Evolutionary conservation across 2,888 invertebrate species (phyloP), one percentile per base, ranked within the genome.

Genomic region (Trachelus troglodyta): DNA sequence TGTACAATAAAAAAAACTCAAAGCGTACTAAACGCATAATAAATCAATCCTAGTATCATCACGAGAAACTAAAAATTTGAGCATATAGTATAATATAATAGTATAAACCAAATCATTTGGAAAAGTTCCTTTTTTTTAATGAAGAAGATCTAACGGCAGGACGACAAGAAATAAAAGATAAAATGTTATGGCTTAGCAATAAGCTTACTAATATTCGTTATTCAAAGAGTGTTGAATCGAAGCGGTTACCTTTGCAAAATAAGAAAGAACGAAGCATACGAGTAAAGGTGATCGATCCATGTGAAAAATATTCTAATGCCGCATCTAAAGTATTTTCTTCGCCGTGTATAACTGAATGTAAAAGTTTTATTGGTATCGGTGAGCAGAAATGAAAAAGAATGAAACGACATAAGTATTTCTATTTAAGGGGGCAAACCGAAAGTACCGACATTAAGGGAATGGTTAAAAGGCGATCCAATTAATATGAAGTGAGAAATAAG

Each of bases 401-500:
- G 1, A 23, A 23, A 23, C 23, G 56, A 56, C 23, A 9, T 56
- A 6, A 23, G 23, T 6, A 56, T 56, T 56, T 56, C 56, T 6
- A 23, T 56, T 56, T 23, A 56, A 23, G 9, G 9, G 9, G 56
- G 23, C 6, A 23, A 23, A 15, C 23, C 23, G 6, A 23, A 56
- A 23, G 23, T 56, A 9, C 1, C 2, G 23, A 3, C 9, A 56
- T 56, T 23, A 56, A 56, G 56, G 23, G 1, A 56, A 56, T 23
- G 56, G 23, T 56, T 56, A 56, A 56, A 56, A 23, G 0, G 56
- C 56, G 56, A 78, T 79, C 74, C 74, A 75, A 73, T n/a, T 40
- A 71, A 76, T 75, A 75, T 69, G 74, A 31, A 37, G 33, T 33
- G 71, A 79, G 74, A 76, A 69, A 40, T 74, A 37, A 74, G 56